Conservation (phyloP, 2,113 vertebrate species). For the Tragelaphus imberbis region DNA sequence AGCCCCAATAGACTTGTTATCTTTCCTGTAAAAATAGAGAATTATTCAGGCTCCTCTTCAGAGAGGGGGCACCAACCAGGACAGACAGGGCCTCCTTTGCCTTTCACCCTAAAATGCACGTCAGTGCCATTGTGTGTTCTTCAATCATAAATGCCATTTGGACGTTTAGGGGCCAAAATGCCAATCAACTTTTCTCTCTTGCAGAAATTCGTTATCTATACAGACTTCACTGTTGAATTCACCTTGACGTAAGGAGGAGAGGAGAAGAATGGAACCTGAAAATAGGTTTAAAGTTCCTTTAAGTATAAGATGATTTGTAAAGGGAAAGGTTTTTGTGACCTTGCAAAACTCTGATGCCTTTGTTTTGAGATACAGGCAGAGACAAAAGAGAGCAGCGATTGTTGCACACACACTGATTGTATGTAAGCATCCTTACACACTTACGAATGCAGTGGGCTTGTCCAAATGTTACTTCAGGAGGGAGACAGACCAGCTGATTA, state of each 20-base stretch:
- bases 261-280: background rate
- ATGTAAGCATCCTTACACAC: fast-evolving
- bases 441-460: background rate
- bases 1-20: background rate
- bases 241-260: background rate
- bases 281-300: background rate
- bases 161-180: background rate
- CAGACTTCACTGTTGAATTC: background rate
- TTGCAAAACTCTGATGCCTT: background rate
- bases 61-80: fast-evolving
- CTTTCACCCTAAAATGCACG: background rate
- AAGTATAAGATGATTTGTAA: background rate
- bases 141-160: background rate
- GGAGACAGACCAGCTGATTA: fast-evolving
- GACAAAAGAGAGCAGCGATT: fast-evolving
- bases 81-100: background rate
- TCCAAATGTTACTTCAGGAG: background rate
- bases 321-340: background rate
- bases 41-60: too few relatives aligned
- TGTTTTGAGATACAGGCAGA: background rate
- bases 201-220: background rate
- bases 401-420: background rate
- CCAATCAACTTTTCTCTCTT: background rate
- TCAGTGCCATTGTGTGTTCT: background rate
- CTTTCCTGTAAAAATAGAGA: background rate